Evolutionary conservation across 2,888 invertebrate species (phyloP).

Genomic region (Globia sparganii): DNA sequence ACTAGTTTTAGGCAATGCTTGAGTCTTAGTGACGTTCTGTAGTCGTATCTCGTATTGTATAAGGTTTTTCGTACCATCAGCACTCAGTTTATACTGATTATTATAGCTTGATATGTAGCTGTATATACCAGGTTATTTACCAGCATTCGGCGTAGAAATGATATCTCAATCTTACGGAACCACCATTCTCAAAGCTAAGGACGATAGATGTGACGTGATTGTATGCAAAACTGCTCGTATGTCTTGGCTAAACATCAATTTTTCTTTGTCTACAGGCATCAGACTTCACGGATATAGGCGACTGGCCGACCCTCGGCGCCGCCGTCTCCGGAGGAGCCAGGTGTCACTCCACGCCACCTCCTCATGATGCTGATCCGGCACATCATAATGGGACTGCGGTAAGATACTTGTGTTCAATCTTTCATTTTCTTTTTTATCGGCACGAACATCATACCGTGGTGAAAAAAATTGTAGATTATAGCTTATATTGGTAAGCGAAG

Average conservation of each 20-base stretch:
- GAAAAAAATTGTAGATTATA: too few species aligned
- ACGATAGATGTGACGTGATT: neutral
- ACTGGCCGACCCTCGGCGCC: slow-evolving; percentile 96
- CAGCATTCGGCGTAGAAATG: neutral
- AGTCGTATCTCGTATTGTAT: too few species aligned
- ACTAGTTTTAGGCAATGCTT: too few species aligned
- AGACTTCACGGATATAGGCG: slow-evolving; percentile 96
- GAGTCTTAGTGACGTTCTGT: too few species aligned
- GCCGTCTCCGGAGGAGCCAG: slow-evolving; percentile 81
- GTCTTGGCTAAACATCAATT: neutral
- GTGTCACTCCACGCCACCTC: slow-evolving; percentile 86
- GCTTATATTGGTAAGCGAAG: too few species aligned
- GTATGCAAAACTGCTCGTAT: neutral
- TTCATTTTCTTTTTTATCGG: too few species aligned
- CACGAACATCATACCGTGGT: too few species aligned
- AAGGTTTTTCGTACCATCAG: too few species aligned
- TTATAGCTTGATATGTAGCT: too few species aligned
- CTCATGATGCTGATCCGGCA: slow-evolving; percentile 81
- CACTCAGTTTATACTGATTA: too few species aligned
- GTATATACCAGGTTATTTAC: too few species aligned
- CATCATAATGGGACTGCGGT: slow-evolving; percentile 88
- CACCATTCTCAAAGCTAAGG: too few species aligned
- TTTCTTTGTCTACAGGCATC: slow-evolving; percentile 92
- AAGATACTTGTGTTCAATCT: slow-evolving; percentile 47
- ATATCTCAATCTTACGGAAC: neutral